Base-by-base conservation (phyloP, 2,888 invertebrate genomes). In the Chrysina gloriosa region DNA sequence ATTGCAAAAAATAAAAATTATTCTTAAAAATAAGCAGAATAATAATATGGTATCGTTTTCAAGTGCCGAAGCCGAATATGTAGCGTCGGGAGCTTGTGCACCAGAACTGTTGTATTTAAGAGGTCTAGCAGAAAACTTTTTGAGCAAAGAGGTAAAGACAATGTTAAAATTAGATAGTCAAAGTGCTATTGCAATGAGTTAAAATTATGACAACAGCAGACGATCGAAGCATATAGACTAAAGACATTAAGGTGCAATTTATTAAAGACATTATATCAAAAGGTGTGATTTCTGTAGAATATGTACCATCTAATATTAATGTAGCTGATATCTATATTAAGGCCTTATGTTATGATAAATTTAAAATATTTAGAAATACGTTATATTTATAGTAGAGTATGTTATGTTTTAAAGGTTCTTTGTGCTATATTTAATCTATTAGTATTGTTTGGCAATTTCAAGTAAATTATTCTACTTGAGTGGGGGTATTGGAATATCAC, bases 251-350 rank as follows among this genome's bases (percentile, higher is more conserved):
- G 4, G 47, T 47, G 47, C 47, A 47, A 2, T 47, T 47, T 47
- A 47, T 47, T 47, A 47, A 47, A 47, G 47, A 47, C 21, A 21
- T 47, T 47, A 21, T 19, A 21, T 47, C 47, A 21, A 47, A 47
- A 47, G 47, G 47, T 47, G 21, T 47, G 6, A 47, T 47, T 3
- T 47, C 47, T 23, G 23, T 23, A 23, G 21, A 48, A 21, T 23
- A 48, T 23, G 47, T 48, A 48, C 23, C 47, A 6, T 48, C 47
- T 48, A 48, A 48, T 48, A 9, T 23, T 21, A 48, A 48, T 21
- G 47, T 48, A 48, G 47, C 23, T n/a, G 47, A 48, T 48, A 25
- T 48, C n/a, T 23, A 48, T 21, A 48, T 25, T 6, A 23, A 48
- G n/a, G 23, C 23, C 7, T 23, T 48, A 48, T 48, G 47, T 21